Percentiles rank a stretch among this genome's conserved stretches.
These are phyloP conservation scores for Psilanteris sp. DNA, from an alignment of 1,140 invertebrate species.

Conservation along the genomic window DNA sequence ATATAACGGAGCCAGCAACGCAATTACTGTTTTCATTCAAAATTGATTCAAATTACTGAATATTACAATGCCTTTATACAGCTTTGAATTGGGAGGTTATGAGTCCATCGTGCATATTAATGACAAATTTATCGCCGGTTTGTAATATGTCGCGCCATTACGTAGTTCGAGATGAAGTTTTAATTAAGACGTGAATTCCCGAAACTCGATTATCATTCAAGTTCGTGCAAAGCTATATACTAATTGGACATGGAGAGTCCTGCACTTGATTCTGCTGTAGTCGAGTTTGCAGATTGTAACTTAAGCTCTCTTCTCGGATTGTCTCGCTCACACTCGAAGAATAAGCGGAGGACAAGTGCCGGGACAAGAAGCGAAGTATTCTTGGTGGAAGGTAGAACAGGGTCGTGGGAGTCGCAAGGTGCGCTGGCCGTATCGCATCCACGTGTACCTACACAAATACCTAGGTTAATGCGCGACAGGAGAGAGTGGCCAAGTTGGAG, in stretches of 20 bases:
- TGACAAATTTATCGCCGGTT: constrained; percentile 43
- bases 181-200: constrained; percentile 64
- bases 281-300: constrained; percentile 53
- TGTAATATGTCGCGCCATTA: constrained; percentile 39
- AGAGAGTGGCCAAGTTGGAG: constrained; percentile 50
- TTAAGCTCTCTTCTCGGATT: constrained; percentile 15
- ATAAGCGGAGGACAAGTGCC: constrained; percentile 24
- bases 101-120: constrained; percentile 43
- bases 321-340: constrained; percentile 7
- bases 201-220: constrained; percentile 66
- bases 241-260: constrained; percentile 42
- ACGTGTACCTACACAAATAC: constrained; percentile 14
- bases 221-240: constrained; percentile 47
- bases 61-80: constrained; percentile 15
- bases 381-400: constrained; percentile 48
- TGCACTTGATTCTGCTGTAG: constrained; percentile 31
- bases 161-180: constrained; percentile 52
- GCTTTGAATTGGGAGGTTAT: constrained; percentile 29
- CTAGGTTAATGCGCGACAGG: not conserved
- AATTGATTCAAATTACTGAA: constrained; percentile 11
- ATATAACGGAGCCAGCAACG: too few species aligned
- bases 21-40: constrained; percentile 12
- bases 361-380: constrained; percentile 50
- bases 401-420: constrained; percentile 32
- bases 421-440: constrained; percentile 15